phyloP scores from a whole-genome alignment of 1,140 invertebrate genomes.

The Papilio helenus region DNA sequence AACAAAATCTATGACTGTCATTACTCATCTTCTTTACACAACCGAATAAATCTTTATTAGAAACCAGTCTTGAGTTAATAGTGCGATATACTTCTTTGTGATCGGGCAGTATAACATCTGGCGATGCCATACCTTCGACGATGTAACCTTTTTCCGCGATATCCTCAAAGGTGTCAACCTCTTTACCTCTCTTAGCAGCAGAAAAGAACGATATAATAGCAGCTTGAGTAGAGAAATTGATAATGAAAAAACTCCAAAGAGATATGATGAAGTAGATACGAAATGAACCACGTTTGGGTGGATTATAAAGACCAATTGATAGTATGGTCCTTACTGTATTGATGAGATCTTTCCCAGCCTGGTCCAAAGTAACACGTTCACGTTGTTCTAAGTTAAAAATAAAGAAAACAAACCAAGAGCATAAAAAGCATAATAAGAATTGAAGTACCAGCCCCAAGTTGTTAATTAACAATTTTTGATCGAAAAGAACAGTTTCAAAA shows the following conservation, averaged over 20 bases:
- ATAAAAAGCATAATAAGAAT: slow-evolving; percentile 63
- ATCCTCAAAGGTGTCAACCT: slow-evolving; percentile 77
- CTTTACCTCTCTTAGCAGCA: slow-evolving; percentile 68
- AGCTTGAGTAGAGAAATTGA: slow-evolving; percentile 75
- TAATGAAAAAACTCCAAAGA: slow-evolving; percentile 72
- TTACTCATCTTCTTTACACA: slow-evolving; percentile 68
- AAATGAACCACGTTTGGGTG: slow-evolving; percentile 60
- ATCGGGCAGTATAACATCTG: slow-evolving; percentile 73
- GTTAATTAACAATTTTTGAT: slow-evolving; percentile 57
- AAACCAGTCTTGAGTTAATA: slow-evolving; percentile 66
- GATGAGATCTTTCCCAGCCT: slow-evolving; percentile 69
- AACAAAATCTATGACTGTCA: slow-evolving; percentile 69
- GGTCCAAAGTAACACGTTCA: slow-evolving; percentile 56
- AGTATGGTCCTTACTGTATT: slow-evolving; percentile 66
- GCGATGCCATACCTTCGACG: slow-evolving; percentile 75
- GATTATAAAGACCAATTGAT: slow-evolving; percentile 61
- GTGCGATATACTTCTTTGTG: slow-evolving; percentile 62
- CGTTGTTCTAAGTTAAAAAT: slow-evolving; percentile 61
- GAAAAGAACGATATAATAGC: slow-evolving; percentile 77
- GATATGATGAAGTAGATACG: slow-evolving; percentile 63
- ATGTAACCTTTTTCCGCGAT: slow-evolving; percentile 68
- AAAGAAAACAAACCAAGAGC: slow-evolving; percentile 67
- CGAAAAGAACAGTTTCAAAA: slow-evolving; percentile 68
- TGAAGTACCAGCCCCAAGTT: slow-evolving; percentile 51
- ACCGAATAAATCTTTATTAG: slow-evolving; percentile 60